phyloP scores from a whole-genome alignment of 37 sponge, comb jelly and placozoan genomes.

The Agelas oroides region DNA sequence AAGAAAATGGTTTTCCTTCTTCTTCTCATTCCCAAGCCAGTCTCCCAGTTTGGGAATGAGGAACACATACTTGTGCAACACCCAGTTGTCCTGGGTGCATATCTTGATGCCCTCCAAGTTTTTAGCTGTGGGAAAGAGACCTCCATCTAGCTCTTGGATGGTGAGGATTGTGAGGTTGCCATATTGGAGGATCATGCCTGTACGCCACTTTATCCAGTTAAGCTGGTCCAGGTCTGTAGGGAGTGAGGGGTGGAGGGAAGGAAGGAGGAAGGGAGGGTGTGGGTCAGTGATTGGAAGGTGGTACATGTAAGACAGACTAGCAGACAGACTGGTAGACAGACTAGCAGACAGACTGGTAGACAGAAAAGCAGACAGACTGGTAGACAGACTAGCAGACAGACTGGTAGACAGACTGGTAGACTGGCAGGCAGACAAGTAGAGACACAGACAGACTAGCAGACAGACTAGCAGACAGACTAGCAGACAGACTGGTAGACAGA shows the following conservation, averaged over 20 bases:
- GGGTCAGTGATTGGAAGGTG: not conserved
- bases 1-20: too few relatives aligned
- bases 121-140: constrained; percentile 15
- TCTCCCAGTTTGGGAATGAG: too few relatives aligned
- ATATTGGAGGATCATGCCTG: constrained; percentile 76
- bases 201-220: constrained; percentile 79
- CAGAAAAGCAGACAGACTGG: too few relatives aligned
- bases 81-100: constrained; percentile 43
- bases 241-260: not conserved
- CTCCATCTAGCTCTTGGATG: constrained; percentile 54
- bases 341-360: too few relatives aligned
- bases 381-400: too few relatives aligned
- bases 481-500: not conserved
- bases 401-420: too few relatives aligned
- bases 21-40: too few relatives aligned
- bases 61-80: not conserved
- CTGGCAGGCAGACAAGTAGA: too few relatives aligned
- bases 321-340: too few relatives aligned
- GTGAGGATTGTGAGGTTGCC: constrained; percentile 65
- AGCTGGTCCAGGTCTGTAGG: constrained; percentile 49
- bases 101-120: constrained; percentile 2
- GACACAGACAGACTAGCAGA: too few relatives aligned
- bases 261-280: constrained; percentile 11
- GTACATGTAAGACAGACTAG: not conserved
- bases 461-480: not conserved